Evolutionary conservation across 2,888 invertebrate species (phyloP), one percentile per base, ranked within the genome.

Genomic region (Chirona hameri): DNA sequence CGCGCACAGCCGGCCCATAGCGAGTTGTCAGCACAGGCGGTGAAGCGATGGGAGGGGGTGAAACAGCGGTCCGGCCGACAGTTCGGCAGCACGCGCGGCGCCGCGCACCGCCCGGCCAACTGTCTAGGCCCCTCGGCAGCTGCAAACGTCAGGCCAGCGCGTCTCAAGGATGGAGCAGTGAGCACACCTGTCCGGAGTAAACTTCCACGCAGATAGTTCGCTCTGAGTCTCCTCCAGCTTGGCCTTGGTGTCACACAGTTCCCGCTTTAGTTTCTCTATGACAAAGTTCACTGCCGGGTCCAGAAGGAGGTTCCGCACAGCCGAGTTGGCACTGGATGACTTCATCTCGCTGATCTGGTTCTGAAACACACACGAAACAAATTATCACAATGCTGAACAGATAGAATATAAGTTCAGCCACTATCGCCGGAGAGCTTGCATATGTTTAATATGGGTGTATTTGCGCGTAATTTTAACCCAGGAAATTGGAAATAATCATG

Each of bases 131-230:
- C 52, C 7, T 52, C 7, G 52, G 52, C n/a, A n/a, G n/a, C 60
- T 24, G 46, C 31, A 21, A 79, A 79, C 9, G 79, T 31, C 79
- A 10, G n/a, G 79, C 46, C 48, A 18, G 52, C 52, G 48, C 46
- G n/a, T n/a, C 15, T 46, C 15, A 15, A n/a, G 46, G 48, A 79
- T 48, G 52, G n/a, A 79, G n/a, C 48, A 79, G 46, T 24, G 27
- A 48, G 82, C 83, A 83, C 83, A 85, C 85, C 85, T 85, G 89
- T 99, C 99, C n/a, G 98, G 97, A 24, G 98, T 98, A 89, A 99
- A 99, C 89, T 99, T 99, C 98, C 98, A 99, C 4, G 99, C 98
- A 83, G 96, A 95, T 80, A 99, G 90, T 90, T 99, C 99, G 89
- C 96, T 97, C 89, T 98, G 98, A 29, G 97, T 97, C 89, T 98